Conservation (phyloP, 2,797 vertebrate genomes). For the Esox lucius region DNA sequence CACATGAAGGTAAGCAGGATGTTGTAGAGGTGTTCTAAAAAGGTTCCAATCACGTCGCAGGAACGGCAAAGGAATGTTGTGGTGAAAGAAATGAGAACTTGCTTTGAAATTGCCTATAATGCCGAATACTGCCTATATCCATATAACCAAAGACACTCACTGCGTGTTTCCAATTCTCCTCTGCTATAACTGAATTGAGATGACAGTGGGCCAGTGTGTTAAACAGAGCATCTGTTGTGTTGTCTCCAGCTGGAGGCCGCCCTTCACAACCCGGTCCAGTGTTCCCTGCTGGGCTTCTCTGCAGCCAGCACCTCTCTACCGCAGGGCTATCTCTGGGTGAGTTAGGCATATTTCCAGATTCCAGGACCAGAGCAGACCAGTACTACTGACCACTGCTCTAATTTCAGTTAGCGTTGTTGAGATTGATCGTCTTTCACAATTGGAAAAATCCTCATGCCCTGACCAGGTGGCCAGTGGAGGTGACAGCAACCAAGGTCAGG, state of each 20-base stretch:
- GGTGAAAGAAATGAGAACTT: neutral
- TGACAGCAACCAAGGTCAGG: slow-evolving; percentile 70
- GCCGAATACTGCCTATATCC: neutral
- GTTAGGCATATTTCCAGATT: slow-evolving; percentile 40
- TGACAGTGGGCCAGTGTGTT: neutral
- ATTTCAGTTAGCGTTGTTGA: neutral
- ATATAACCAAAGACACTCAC: neutral
- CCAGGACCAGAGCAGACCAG: neutral
- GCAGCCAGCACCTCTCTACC: slow-evolving; percentile 84
- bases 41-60: no score
- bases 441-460: neutral
- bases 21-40: neutral
- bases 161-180: neutral
- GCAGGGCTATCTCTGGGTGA: slow-evolving; percentile 91
- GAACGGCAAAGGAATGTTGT: neutral
- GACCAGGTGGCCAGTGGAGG: slow-evolving; percentile 84
- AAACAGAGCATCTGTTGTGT: slow-evolving; percentile 17
- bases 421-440: neutral
- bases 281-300: slow-evolving; percentile 84
- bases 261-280: slow-evolving; percentile 85
- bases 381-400: slow-evolving; percentile 1
- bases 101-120: neutral
- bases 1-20: neutral
- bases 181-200: neutral
- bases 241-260: slow-evolving; percentile 75